These are phyloP conservation scores for Cosmorhoe ocellata DNA, from an alignment of 2,888 invertebrate species.

Conservation along the genomic window DNA sequence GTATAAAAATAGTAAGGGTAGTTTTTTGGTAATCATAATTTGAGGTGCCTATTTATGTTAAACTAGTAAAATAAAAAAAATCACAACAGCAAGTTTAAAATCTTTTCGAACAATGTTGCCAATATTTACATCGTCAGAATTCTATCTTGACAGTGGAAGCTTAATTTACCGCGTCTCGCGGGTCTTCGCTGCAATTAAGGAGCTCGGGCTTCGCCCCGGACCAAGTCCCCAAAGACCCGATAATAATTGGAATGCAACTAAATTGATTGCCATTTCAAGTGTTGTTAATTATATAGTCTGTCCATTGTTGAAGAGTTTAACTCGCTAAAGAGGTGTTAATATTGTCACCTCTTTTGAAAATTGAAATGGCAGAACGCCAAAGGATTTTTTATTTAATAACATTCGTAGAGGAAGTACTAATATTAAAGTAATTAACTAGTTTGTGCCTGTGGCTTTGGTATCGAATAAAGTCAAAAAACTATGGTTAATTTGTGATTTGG, in stretches of 20 bases:
- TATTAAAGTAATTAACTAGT: too few species aligned
- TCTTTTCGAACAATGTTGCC: neutral
- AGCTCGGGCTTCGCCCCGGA: slow-evolving; percentile 30
- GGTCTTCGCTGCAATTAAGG: slow-evolving; percentile 38
- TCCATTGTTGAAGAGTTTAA: slow-evolving; percentile 35
- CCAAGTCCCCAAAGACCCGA: slow-evolving; percentile 33
- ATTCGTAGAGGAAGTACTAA: too few species aligned
- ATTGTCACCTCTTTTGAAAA: slow-evolving; percentile 15
- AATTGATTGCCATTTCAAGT: slow-evolving; percentile 46
- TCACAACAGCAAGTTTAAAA: too few species aligned
- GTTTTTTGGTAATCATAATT: too few species aligned
- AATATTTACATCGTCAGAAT: slow-evolving; percentile 30
- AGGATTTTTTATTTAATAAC: neutral
- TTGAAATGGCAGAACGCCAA: neutral
- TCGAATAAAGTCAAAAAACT: too few species aligned
- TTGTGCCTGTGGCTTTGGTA: too few species aligned
- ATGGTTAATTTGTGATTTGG: too few species aligned
- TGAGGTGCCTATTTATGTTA: too few species aligned
- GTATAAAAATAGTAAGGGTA: too few species aligned
- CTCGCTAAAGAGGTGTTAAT: slow-evolving; percentile 24
- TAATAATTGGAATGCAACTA: slow-evolving; percentile 43
- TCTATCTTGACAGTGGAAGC: slow-evolving; percentile 38
- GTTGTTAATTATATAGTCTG: slow-evolving; percentile 44
- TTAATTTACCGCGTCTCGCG: slow-evolving; percentile 34
- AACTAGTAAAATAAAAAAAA: too few species aligned